Base-by-base conservation (phyloP, 2,888 invertebrate genomes). In the Trissolcus japonicus region DNA sequence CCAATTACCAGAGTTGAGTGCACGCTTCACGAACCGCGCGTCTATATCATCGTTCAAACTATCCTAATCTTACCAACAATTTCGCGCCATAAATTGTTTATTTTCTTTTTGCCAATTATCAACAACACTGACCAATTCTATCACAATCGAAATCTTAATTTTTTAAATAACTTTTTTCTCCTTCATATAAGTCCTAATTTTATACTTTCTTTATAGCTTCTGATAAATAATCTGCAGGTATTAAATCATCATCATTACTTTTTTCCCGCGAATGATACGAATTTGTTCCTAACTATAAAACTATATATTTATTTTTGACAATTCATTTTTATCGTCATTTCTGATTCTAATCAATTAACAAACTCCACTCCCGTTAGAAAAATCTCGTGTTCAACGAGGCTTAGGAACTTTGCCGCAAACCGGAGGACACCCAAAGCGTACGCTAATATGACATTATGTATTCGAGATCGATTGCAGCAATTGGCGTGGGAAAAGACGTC, bases 1-100 rank as follows among this genome's bases (percentile, higher is more conserved):
- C 82, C 86, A 84, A 86, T 81, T 77, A 78, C 80, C 80, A 55
- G 19, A 50, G 16, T 46, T 53, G 48, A 56, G 41, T 65, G 68
- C 48, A 63, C 60, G 66, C 65, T 60, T 71, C 60, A 48, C 55
- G 67, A 74, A 76, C 57, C 48, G 41, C 21, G 46, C 25, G 61
- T 46, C 62, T 25, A 54, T 56, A 60, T 59, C 40, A 61, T 21
- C 41, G 54, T 66, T 43, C 13, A 17, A n/a, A 16, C 54, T 25
- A 16, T 51, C 25, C 56, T n/a, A 69, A 69, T 61, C 40, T 55
- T 14, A 29, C 16, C 50, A 62, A 69, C 17, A 51, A 56, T 62
- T 69, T 69, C 6, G 51, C 48, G 48, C 51, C 51, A 66, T 16
- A 55, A 55, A 55, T 55, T 55, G 51, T 19, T 55, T 55, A 21